phyloP scores from a whole-genome alignment of 2,888 invertebrate genomes.

The Coleophora deauratella region DNA sequence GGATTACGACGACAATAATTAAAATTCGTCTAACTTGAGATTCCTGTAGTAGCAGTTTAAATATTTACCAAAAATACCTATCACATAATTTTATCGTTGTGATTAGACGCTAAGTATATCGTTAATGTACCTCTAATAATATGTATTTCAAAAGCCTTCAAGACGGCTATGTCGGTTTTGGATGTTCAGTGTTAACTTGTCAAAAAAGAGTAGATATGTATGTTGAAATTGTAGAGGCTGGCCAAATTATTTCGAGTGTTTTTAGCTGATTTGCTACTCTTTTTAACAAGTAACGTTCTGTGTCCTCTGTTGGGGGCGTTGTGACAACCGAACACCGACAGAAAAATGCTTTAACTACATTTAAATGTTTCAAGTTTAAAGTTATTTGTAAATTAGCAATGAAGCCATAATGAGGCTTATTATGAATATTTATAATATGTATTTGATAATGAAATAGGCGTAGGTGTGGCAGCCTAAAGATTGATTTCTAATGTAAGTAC shows the following conservation, averaged over 20 bases:
- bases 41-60: constrained; percentile 8
- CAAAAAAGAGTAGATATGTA: not conserved
- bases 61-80: constrained; percentile 8
- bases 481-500: not conserved
- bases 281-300: too few species aligned
- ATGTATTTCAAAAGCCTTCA: constrained; percentile 57
- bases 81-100: constrained; percentile 49
- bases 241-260: too few species aligned
- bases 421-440: constrained; percentile 42
- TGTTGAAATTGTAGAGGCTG: too few species aligned
- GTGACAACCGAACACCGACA: constrained; percentile 39
- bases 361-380: constrained; percentile 66
- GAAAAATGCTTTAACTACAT: constrained; percentile 69
- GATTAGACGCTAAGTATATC: constrained; percentile 61
- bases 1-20: too few species aligned
- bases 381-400: constrained; percentile 51
- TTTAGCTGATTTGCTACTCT: too few species aligned
- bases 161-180: constrained; percentile 60
- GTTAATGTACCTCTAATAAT: constrained; percentile 38
- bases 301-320: too few species aligned
- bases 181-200: constrained; percentile 12
- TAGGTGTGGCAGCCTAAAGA: constrained; percentile 27
- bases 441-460: constrained; percentile 16
- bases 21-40: not conserved
- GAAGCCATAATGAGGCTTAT: constrained; percentile 34